Base-by-base conservation (phyloP, 2,888 invertebrate genomes). In the Caenorhabditis uteleia region DNA sequence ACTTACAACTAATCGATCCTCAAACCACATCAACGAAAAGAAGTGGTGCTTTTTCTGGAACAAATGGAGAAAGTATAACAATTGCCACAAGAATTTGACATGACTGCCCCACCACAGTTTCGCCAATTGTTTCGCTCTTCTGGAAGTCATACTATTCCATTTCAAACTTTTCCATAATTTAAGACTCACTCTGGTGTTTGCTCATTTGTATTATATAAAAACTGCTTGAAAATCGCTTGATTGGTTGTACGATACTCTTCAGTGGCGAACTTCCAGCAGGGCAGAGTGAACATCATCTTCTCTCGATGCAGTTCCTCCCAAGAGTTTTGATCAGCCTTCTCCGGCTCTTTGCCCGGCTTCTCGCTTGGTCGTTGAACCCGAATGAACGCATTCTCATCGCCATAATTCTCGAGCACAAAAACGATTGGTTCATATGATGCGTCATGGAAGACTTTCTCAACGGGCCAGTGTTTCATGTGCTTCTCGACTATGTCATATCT, bases 61-160 rank as follows among this genome's bases (percentile, higher is more conserved):
- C 10, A 55, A 16, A n/a, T 39, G 42, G 1, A 46, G 40, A 1
- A 27, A 6, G 6, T 55, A 47, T 33, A 40, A 14, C 16, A 36
- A 54, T 25, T 46, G n/a, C n/a, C n/a, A n/a, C n/a, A n/a, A n/a
- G n/a, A n/a, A 21, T 8, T 16, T 14, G 3, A 55, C 25, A 5
- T 16, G 18, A 10, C 39, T 12, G 3, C 18, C 16, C 54, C 54
- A 55, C 40, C 38, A 40, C 8, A 23, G 12, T 20, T 14, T 14
- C 12, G 40, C 54, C 26, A 47, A 25, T 10, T 26, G 14, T 45
- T 29, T 44, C 1, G 53, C 36, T 20, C 39, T 23, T 31, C 53
- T 53, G 31, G 31, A 53, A 53, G n/a, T n/a, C n/a, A n/a, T n/a
- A n/a, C n/a, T n/a, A n/a, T n/a, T n/a, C n/a, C n/a, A n/a, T n/a